Conservation (phyloP, 2,113 vertebrate species). For the Hippolais icterina region DNA sequence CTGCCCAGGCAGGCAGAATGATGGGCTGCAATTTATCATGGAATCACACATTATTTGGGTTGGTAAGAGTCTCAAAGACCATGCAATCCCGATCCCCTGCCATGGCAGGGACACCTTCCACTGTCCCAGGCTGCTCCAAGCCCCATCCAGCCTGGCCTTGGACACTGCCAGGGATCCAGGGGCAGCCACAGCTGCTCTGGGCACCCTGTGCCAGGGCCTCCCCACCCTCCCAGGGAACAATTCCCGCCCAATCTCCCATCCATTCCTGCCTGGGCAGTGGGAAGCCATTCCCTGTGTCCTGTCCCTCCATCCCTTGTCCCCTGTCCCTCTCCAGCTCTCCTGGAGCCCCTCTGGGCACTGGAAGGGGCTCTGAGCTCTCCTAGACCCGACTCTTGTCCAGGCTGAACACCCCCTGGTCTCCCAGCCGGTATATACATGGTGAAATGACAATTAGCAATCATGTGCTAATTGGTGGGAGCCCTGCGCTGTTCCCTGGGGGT, state of each 20-base stretch:
- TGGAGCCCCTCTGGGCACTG: fast-evolving
- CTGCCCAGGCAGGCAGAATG: too few relatives aligned
- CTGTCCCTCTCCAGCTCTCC: background rate
- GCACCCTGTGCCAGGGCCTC: background rate
- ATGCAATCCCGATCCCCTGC: background rate
- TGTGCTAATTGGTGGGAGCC: background rate
- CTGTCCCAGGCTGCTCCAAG: background rate
- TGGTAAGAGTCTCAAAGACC: background rate
- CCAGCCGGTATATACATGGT: fast-evolving
- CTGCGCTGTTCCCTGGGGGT: fast-evolving
- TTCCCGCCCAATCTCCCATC: background rate
- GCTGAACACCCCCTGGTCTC: background rate
- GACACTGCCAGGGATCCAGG: background rate
- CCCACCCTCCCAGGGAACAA: fast-evolving
- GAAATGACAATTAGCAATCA: background rate
- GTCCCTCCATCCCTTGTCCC: background rate
- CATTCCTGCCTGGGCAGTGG: fast-evolving
- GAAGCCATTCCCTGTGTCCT: background rate
- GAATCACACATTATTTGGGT: background rate
- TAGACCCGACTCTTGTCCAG: too few relatives aligned
- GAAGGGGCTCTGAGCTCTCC: fast-evolving
- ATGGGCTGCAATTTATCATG: fast-evolving
- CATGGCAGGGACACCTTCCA: background rate
- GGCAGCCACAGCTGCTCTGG: background rate
- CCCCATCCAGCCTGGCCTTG: background rate